phyloP scores from a whole-genome alignment of 2,113 vertebrate genomes.

The Ia io region DNA sequence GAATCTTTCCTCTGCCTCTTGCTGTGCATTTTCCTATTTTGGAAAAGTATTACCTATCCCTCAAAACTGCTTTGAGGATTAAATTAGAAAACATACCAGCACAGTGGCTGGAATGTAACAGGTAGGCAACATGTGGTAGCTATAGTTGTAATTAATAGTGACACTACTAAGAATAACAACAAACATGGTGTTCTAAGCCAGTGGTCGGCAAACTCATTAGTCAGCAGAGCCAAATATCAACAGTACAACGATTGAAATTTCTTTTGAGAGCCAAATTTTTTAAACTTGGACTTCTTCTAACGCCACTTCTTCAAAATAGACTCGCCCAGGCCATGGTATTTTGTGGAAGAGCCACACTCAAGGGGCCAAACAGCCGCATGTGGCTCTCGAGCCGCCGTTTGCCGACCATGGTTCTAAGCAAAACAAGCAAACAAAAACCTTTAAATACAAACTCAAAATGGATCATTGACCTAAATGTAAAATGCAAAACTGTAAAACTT shows the following conservation, averaged over 20 bases:
- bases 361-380: too few species aligned
- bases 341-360: too few species aligned
- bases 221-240: too few species aligned
- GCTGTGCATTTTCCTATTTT: not conserved
- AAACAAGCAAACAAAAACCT: not conserved
- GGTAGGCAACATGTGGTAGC: not conserved
- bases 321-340: too few species aligned
- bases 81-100: not conserved
- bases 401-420: not conserved
- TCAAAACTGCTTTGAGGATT: not conserved
- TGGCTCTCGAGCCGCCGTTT: too few species aligned
- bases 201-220: too few species aligned
- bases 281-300: too few species aligned
- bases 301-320: too few species aligned
- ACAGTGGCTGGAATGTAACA: not conserved
- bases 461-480: not conserved
- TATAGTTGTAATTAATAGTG: not conserved
- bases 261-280: too few species aligned
- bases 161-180: not conserved
- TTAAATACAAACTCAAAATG: not conserved
- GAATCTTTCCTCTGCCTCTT: not conserved
- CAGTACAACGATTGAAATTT: too few species aligned
- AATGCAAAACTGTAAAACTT: not conserved
- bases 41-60: not conserved
- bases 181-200: not conserved